Conservation (phyloP, 2,113 vertebrate species). For the Mesitornis unicolor region DNA sequence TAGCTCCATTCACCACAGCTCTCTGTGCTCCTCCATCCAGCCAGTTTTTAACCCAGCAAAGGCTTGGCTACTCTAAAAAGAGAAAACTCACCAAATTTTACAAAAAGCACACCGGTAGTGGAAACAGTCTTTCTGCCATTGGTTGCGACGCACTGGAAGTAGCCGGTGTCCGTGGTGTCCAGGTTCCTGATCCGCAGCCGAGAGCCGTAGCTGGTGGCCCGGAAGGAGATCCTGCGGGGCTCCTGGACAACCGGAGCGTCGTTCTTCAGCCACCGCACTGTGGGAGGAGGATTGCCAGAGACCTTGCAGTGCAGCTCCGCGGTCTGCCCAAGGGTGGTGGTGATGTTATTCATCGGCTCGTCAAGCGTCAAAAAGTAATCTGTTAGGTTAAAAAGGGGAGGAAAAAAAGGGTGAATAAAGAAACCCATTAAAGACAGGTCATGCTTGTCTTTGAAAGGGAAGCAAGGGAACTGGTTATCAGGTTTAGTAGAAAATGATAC, state of each 20-base stretch:
- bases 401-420: not conserved
- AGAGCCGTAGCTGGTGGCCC: slow-evolving; percentile 85
- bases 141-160: slow-evolving; percentile 95
- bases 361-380: slow-evolving; percentile 87
- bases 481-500: not conserved
- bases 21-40: too few species aligned
- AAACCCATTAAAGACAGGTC: not conserved
- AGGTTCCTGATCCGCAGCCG: slow-evolving; percentile 93
- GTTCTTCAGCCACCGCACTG: slow-evolving; percentile 94
- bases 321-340: slow-evolving; percentile 90
- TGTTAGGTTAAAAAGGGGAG: slow-evolving; percentile 21
- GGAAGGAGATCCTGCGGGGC: slow-evolving; percentile 89
- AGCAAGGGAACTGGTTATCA: not conserved
- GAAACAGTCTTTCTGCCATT: slow-evolving; percentile 89
- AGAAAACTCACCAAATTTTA: slow-evolving; percentile 90
- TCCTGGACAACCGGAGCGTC: slow-evolving; percentile 95
- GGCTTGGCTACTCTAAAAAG: too few species aligned
- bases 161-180: slow-evolving; percentile 96
- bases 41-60: too few species aligned
- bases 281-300: slow-evolving; percentile 85
- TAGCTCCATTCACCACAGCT: too few species aligned
- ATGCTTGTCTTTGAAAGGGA: not conserved
- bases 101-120: slow-evolving; percentile 92
- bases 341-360: slow-evolving; percentile 98
- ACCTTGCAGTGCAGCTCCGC: slow-evolving; percentile 93